These are phyloP conservation scores for Thymelicus lineola DNA, from an alignment of 2,888 invertebrate species.

Conservation along the genomic window DNA sequence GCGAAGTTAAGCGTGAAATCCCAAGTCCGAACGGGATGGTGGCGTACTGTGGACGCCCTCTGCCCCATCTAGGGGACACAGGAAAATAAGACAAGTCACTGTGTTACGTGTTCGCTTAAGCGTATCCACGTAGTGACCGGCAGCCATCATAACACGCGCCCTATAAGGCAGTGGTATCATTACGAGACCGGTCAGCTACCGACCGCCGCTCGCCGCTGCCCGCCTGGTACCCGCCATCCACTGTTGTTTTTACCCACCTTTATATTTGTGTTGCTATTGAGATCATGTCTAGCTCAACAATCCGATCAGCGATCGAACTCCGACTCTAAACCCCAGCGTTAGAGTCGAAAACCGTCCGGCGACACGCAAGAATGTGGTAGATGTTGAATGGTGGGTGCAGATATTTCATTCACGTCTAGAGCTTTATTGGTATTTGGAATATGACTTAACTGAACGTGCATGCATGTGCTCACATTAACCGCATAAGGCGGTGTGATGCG, in stretches of 20 bases:
- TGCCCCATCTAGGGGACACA: no score
- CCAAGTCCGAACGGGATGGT: no score
- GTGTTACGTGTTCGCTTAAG: background rate
- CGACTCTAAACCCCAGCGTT: conserved; percentile 7
- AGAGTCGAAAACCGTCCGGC: conserved; percentile 26
- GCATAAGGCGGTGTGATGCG: conserved; percentile 32
- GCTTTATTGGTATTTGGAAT: conserved; percentile 68
- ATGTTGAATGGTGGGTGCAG: conserved; percentile 65
- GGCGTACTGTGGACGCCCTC: no score
- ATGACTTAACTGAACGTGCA: conserved; percentile 54
- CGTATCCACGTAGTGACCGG: conserved; percentile 60
- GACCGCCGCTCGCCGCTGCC: conserved; percentile 65
- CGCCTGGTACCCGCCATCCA: conserved; percentile 68
- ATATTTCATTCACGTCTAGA: conserved; percentile 75
- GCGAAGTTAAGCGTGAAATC: no score
- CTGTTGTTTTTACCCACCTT: conserved; percentile 69
- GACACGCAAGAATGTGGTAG: conserved; percentile 45
- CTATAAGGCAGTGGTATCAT: conserved; percentile 82
- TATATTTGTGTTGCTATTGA: conserved; percentile 76
- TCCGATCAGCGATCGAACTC: conserved; percentile 30
- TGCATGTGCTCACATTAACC: conserved; percentile 38
- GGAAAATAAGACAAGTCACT: no score
- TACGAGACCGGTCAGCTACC: conserved; percentile 75
- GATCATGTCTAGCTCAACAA: conserved; percentile 53
- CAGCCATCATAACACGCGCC: conserved; percentile 75